Base-by-base conservation (phyloP, 1,140 invertebrate species). In the Orussus abietinus region DNA sequence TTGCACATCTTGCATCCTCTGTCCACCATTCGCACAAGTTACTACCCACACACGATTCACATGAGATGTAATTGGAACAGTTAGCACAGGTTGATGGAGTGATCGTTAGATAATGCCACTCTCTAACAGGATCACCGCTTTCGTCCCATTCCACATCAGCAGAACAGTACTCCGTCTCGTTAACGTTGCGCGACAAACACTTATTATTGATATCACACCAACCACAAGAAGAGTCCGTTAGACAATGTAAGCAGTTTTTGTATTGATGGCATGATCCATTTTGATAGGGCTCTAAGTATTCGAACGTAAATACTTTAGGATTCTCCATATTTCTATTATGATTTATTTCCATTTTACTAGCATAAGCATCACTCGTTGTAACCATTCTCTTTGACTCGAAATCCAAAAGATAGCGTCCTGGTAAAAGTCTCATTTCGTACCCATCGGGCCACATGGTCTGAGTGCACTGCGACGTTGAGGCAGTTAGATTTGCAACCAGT, bases 1-100 rank as follows among this genome's bases (percentile, higher is more conserved):
- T 73, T 0, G 85, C 79, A 62, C 93, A 97, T 5, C 82, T 75
- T 0, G 88, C 87, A 42, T 91, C 86, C 45, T 90, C 85, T 0
- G 82, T 80, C 78, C 86, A 84, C 92, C 92, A 79, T 66, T 96
- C 92, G 72, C 93, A 97, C 3, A 82, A 67, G 13, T 79, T 79
- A 18, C 80, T 80, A 2, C 70, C 58, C 1, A 86, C 78, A 55
- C 90, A 92, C 3, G 82, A 78, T 51, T 85, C 80, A 62, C 90
- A 94, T 13, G 85, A 85, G n/a, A 90, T 87, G 55, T 86, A 86
- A 63, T 95, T 90, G 0, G 85, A 84, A 64, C 94, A 96, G 44
- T 87, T 85, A 6, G 84, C 80, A 66, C 93, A 96, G 2, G 86
- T 80, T 2, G 81, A 80, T 0, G 91, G 85, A 33, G 85, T 83